Evolutionary conservation across 1,140 invertebrate species (phyloP).

Genomic region (Drosophila navojoa): DNA sequence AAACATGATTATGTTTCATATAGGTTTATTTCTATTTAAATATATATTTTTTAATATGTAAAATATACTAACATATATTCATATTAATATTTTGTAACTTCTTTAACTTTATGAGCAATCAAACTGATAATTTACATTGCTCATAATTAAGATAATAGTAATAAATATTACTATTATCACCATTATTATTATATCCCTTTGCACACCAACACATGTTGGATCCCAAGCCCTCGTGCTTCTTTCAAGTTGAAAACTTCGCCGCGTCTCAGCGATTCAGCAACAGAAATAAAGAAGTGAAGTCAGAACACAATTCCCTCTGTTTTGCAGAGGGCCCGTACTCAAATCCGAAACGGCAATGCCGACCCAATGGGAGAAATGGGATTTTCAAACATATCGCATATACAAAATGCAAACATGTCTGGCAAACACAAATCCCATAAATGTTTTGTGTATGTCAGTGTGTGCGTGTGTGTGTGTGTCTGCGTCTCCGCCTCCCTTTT

Average conservation of each 20-base stretch:
- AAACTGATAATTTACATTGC: not conserved
- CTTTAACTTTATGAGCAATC: no score
- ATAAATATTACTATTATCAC: no score
- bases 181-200: not conserved
- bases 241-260: not conserved
- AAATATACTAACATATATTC: no score
- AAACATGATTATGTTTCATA: no score
- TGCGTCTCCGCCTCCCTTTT: no score
- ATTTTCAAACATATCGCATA: conserved; percentile 82
- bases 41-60: no score
- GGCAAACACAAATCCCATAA: conserved; percentile 82
- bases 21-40: no score
- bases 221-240: not conserved
- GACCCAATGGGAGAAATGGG: conserved; percentile 61
- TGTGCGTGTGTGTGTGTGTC: not conserved
- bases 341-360: not conserved
- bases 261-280: not conserved
- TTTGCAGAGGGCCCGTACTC: conserved; percentile 6
- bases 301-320: not conserved
- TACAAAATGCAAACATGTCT: conserved; percentile 82
- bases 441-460: conserved; percentile 58
- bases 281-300: not conserved
- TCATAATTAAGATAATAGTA: conserved; percentile 2
- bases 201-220: not conserved
- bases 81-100: no score